Evolutionary conservation across 1,140 invertebrate genomes (phyloP), one percentile per base, ranked within the genome.

Genomic region (Bombus haemorrhoidalis): DNA sequence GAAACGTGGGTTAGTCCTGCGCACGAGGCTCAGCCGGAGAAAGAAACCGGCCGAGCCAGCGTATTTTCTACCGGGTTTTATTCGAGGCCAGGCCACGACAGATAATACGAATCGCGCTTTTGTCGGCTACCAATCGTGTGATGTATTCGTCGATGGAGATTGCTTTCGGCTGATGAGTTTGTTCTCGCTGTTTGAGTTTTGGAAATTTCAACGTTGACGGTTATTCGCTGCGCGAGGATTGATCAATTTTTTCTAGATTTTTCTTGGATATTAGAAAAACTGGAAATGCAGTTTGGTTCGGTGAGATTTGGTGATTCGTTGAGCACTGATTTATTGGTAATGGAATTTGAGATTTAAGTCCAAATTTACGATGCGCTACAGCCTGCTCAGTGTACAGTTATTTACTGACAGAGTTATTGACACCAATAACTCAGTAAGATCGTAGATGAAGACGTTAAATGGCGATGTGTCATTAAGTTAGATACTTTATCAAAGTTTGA

Each of bases 1-100:
- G 86, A 90, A 90, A 90, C 88, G 82, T 74, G 78, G 83, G 77
- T 76, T 73, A 77, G 81, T 68, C 73, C 75, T 74, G 75, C 75
- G 22, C n/a, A 43, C 32, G 72, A 62, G 37, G 79, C 28, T n/a
- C 87, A 34, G 34, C 10, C 13, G 47, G 73, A 78, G 77, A 86
- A 90, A 90, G 66, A 73, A 86, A 85, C 87, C 69, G 84, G 66
- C 39, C 68, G 62, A 39, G 22, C 72, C 68, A 13, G 34, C 68
- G 57, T 83, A 79, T 90, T 90, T 90, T 90, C 86, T 88, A 84
- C 78, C 86, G 73, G 74, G 62, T 84, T 84, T 90, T 87, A 82
- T 85, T 89, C 86, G 74, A 87, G 77, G 75, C 76, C 85, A 76
- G 75, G 79, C 76, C 81, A 72, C 66, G 53, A 28, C 9, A 28